Conservation (phyloP, 1,140 invertebrate genomes). For the Trichogramma pretiosum region DNA sequence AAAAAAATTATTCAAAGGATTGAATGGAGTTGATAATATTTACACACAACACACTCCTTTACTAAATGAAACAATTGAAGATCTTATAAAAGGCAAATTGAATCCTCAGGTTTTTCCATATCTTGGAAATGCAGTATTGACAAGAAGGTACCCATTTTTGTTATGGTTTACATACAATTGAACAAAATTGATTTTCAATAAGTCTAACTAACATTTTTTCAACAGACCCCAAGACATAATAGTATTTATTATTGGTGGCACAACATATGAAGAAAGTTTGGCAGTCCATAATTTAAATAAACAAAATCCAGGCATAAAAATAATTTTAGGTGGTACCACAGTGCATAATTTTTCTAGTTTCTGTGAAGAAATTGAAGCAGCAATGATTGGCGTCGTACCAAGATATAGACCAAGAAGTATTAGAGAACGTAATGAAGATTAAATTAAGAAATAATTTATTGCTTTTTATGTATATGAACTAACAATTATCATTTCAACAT, state of each 20-base stretch:
- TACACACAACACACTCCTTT: constrained; percentile 91
- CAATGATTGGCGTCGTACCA: constrained; percentile 35
- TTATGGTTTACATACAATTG: constrained; percentile 1
- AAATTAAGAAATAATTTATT: constrained; percentile 17
- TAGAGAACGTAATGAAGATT: constrained; percentile 14
- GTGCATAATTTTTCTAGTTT: constrained; percentile 84
- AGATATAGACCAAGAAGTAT: constrained; percentile 32
- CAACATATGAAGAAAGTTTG: constrained; percentile 92
- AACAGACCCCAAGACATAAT: constrained; percentile 79
- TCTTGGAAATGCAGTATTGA: constrained; percentile 51
- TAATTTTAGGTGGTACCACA: constrained; percentile 83
- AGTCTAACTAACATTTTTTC: constrained; percentile 16
- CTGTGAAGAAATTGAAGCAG: constrained; percentile 59
- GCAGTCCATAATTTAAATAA: constrained; percentile 78
- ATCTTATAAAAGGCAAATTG: constrained; percentile 79
- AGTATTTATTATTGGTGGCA: constrained; percentile 92
- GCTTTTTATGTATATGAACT: constrained; percentile 11
- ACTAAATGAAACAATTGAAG: constrained; percentile 77
- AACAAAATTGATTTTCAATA: constrained; percentile 1
- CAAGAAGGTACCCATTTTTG: constrained; percentile 28
- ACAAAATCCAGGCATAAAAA: constrained; percentile 60
- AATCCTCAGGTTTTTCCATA: constrained; percentile 76
- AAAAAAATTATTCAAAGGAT: constrained; percentile 76
- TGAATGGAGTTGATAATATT: constrained; percentile 93
- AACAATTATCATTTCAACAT: constrained; percentile 11